Conservation (phyloP, 2,888 invertebrate genomes). For the Phengaris arion region DNA sequence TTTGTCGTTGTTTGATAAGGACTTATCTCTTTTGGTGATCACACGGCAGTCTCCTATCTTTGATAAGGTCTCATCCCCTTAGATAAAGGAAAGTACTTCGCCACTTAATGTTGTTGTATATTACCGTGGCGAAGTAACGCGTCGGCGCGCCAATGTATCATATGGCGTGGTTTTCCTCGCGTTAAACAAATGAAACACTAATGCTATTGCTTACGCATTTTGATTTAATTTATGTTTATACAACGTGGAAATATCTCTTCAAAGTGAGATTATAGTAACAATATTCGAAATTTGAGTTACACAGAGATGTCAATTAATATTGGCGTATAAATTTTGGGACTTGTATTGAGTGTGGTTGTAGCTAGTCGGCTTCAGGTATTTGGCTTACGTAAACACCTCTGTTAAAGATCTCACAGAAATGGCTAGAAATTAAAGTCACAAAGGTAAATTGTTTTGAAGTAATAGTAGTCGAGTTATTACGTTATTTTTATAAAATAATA, state of each 20-base stretch:
- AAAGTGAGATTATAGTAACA: not conserved
- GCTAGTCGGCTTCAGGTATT: not conserved
- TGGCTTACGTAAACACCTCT: not conserved
- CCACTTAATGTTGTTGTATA: not conserved
- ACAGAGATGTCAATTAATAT: not conserved
- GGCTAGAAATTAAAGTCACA: not conserved
- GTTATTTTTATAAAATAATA: no score
- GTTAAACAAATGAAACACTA: no score
- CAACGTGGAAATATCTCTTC: not conserved
- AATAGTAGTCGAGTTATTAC: no score
- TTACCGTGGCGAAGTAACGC: no score
- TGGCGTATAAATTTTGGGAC: slow-evolving; percentile 17
- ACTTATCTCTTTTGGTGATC: slow-evolving; percentile 21
- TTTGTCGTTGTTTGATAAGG: slow-evolving; percentile 10
- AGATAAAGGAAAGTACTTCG: not conserved
- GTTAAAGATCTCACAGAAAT: not conserved
- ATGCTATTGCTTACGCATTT: no score
- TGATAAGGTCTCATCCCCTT: not conserved
- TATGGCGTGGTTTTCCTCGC: no score
- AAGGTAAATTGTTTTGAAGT: no score
- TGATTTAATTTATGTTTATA: not conserved
- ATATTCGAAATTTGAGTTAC: slow-evolving; percentile 2
- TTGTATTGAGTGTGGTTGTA: slow-evolving; percentile 6
- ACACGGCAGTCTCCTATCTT: not conserved
- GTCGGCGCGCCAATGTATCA: no score